Base-by-base conservation (phyloP, 92 coral and sea anemone genomes). In the Plumapathes pennacea region DNA sequence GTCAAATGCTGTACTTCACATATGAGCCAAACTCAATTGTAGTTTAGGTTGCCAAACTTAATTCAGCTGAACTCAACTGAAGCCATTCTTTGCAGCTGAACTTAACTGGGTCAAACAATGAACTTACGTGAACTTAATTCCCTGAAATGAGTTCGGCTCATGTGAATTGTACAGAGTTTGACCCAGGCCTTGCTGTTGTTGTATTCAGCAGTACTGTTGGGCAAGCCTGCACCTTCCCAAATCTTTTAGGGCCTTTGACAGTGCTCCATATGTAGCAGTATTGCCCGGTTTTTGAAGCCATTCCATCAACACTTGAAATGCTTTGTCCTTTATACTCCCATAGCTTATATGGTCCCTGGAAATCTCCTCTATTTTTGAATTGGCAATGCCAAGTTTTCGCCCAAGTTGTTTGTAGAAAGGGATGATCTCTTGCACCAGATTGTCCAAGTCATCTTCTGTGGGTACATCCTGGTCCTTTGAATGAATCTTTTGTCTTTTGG, bases 371-470 rank as follows among this genome's bases (percentile, higher is more conserved):
- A 94, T 64, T 62, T 52, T 80, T 47, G 64, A 76, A 26, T 73
- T 77, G 14, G 69, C 53, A 26, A 94, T 60, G 40, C 64, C 69
- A 21, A 94, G 65, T 36, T 62, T 57, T 49, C 90, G 79, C 32
- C 87, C 99, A 22, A 94, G 69, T 23, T 39, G 62, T 38, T 84
- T 89, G 78, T 89, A 94, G 28, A 77, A 74, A 12, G 62, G 1
- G 7, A 65, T 25, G 11, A 89, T 77, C 0, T 88, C 74, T 26
- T 40, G 25, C 0, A 90, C 71, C 20, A 94, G 71, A 19, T 41
- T 51, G 2, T 28, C 70, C 30, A 94, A 90, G 0, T 52, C 67
- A 14, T 74, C 80, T 37, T 74, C 83, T n/a, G 85, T 34, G 20
- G 90, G 96, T 13, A 10, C 14, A 20, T 49, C 62, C n/a, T 10